A percentile compares a stretch with the other conserved stretches of the same genome.
phyloP scores from a whole-genome alignment of 2,888 invertebrate genomes.

The Dicyrtoma fusca region DNA sequence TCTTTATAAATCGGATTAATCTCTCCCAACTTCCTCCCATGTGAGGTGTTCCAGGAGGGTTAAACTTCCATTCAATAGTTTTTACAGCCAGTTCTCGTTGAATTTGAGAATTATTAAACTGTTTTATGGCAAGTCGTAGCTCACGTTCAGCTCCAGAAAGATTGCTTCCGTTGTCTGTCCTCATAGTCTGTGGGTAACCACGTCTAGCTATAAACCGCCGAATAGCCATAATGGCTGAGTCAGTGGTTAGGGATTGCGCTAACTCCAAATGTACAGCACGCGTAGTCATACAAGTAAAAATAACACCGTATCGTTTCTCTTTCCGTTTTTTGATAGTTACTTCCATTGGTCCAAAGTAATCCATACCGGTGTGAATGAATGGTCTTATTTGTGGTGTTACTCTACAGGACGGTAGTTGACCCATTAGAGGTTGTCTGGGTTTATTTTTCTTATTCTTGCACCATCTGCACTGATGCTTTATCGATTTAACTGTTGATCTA shows the following conservation, averaged over 20 bases:
- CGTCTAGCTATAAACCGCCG: constrained; percentile 5
- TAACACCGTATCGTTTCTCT: constrained; percentile 33
- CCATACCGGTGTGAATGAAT: background rate
- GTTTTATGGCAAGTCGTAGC: background rate
- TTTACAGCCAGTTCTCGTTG: background rate
- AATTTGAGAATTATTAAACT: constrained; percentile 1
- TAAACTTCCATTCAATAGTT: constrained; percentile 28
- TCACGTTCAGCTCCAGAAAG: background rate
- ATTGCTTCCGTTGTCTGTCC: constrained; percentile 3
- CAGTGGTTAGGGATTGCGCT: constrained; percentile 10
- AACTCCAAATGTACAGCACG: constrained; percentile 36
- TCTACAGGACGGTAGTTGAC: constrained; percentile 3
- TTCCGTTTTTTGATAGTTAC: constrained; percentile 22
- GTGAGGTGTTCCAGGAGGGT: constrained; percentile 28
- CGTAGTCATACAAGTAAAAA: constrained; percentile 32
- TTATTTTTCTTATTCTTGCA: no score
- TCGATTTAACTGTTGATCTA: no score
- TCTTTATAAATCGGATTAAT: constrained; percentile 29
- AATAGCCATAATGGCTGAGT: constrained; percentile 29
- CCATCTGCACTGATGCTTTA: no score
- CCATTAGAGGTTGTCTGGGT: constrained; percentile 19
- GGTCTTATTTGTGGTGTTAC: background rate
- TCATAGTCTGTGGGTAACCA: background rate
- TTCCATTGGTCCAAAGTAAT: constrained; percentile 13
- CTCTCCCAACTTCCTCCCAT: constrained; percentile 37